Base-by-base conservation (phyloP, 1,140 invertebrate species). In the Amphibalanus amphitrite region DNA sequence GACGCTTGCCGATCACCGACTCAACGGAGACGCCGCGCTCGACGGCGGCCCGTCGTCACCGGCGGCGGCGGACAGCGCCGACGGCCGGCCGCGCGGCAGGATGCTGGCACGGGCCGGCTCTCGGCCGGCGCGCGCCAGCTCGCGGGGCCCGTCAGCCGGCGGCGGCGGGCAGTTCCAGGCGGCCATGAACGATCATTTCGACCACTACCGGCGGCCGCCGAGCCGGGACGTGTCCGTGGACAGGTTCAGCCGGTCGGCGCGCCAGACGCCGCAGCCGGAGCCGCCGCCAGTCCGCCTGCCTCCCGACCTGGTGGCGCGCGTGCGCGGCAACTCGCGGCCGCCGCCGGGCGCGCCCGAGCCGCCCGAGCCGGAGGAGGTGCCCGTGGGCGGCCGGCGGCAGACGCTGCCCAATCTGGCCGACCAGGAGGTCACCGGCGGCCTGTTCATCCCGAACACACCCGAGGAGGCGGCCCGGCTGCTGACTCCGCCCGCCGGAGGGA, bases 161-260 rank as follows among this genome's bases (percentile, higher is more conserved):
- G 33, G 33, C 15, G 33, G 33, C 4, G 17, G 1, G 47, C 47
- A 59, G 47, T 59, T 20, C 17, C 47, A 59, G 47, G 20, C 47
- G 13, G 74, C 75, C 10, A 81, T 87, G 77, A 85, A 83, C 77
- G 86, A 88, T 77, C 86, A 86, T 74, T 87, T 97, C 79, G 93
- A 97, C 82, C 94, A 97, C 78, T 98, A 97, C 78, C 92, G 65
- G 10, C 84, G 89, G 77, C 89, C 91, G 71, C 90, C 90, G 3
- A 92, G 92, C 79, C 84, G 89, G 77, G 89, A 91, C 71, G 90
- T 90, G 3, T 92, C 90, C 81, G 83, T 91, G 78, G 92, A 93
- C 78, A 84, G 90, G 72, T 92, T 90, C 77, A 73, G 72, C 28
- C 65, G 65, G 65, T 74, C 73, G 30, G 71, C 73, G n/a, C 77